phyloP scores from a whole-genome alignment of 2,113 vertebrate species.

The pig (Sus scrofa) region T2T-Sscrofa CM000813.6:2074501-2075000 shows the following conservation, averaged over 20 bases:
- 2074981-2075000: not conserved
- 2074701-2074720: slow-evolving; percentile 13
- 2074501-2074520: not conserved
- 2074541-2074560: not conserved
- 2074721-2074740: not conserved
- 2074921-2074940: not conserved
- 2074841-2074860: not conserved
- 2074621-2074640: not conserved
- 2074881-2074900: not conserved
- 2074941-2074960: not conserved
- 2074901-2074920: not conserved
- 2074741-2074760: not conserved
- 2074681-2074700: slow-evolving; percentile 69
- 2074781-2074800: not conserved
- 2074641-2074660: slow-evolving; percentile 40
- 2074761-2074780: not conserved
- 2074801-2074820: not conserved
- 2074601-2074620: not conserved
- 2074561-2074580: not conserved
- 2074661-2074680: slow-evolving; percentile 59
- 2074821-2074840: no score
- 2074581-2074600: not conserved
- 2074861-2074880: not conserved
- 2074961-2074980: not conserved
- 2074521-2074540: no score